Evolutionary conservation across 2,113 vertebrate species (phyloP).

Genomic region (Mesoclemmys tuberculata): DNA sequence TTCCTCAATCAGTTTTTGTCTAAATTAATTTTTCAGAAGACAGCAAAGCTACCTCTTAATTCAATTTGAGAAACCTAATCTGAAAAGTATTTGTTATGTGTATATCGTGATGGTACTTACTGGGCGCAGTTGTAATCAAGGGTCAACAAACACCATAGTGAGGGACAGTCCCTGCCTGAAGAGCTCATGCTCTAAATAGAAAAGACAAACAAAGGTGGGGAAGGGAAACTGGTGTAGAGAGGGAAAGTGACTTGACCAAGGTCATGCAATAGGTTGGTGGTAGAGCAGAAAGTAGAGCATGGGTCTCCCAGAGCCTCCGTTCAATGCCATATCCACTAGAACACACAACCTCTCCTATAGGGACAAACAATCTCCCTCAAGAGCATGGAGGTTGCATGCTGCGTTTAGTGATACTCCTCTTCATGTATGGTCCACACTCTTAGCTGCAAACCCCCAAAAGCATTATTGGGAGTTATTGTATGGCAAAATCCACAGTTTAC

Average conservation of each 20-base stretch:
- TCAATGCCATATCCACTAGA: accelerated
- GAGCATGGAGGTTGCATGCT: not conserved
- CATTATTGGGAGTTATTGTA: accelerated
- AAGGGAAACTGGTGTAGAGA: not conserved
- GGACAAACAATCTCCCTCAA: too few relatives aligned
- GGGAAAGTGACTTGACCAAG: not conserved
- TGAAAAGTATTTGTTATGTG: too few relatives aligned
- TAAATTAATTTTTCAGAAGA: not conserved
- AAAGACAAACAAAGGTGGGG: not conserved
- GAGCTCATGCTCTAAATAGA: not conserved
- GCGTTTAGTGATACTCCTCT: not conserved
- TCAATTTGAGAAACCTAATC: too few relatives aligned
- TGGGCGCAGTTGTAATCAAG: too few relatives aligned
- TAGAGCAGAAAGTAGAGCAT: not conserved
- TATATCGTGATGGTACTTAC: too few relatives aligned
- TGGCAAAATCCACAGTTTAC: too few relatives aligned
- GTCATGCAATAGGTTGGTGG: not conserved
- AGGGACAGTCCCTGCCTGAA: not conserved
- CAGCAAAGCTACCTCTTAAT: too few relatives aligned
- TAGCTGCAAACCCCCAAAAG: not conserved
- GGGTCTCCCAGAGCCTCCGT: not conserved
- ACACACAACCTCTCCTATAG: accelerated
- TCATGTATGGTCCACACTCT: not conserved
- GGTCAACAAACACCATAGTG: not conserved
- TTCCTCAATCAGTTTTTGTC: not conserved